Conservation (phyloP, 2,113 vertebrate species). For the Carlito syrichta region DNA sequence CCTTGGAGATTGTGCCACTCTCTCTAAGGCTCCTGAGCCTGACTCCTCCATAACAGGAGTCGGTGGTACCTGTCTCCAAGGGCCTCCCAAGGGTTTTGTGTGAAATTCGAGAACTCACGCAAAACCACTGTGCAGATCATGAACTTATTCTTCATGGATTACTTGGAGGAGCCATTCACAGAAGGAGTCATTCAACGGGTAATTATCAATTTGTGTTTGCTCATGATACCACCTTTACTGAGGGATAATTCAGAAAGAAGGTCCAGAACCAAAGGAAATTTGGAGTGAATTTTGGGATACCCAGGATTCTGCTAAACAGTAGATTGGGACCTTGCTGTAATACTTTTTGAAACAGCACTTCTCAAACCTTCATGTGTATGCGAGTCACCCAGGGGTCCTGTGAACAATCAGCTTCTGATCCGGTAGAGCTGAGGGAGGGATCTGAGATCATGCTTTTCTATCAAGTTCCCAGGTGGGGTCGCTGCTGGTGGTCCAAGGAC, state of each 20-base stretch:
- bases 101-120: not conserved
- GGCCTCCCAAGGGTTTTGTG: not conserved
- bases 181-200: not conserved
- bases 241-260: not conserved
- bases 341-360: not conserved
- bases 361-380: not conserved
- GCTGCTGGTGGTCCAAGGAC: not conserved
- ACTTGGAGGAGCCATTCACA: not conserved
- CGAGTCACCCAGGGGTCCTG: not conserved
- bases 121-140: not conserved
- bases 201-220: not conserved
- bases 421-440: not conserved
- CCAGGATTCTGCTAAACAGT: not conserved
- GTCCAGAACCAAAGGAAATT: not conserved
- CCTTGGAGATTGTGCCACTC: not conserved
- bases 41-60: not conserved
- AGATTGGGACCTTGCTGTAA: not conserved
- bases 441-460: not conserved
- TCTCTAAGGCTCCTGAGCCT: not conserved
- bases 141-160: not conserved
- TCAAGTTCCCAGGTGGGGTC: not conserved
- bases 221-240: not conserved
- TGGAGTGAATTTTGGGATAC: not conserved
- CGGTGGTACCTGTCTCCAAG: not conserved
- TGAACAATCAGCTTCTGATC: not conserved